A percentile compares a stretch with the other conserved stretches of the same genome.
phyloP scores from a whole-genome alignment of 2,888 invertebrate species.

The Agapostemon virescens region DNA sequence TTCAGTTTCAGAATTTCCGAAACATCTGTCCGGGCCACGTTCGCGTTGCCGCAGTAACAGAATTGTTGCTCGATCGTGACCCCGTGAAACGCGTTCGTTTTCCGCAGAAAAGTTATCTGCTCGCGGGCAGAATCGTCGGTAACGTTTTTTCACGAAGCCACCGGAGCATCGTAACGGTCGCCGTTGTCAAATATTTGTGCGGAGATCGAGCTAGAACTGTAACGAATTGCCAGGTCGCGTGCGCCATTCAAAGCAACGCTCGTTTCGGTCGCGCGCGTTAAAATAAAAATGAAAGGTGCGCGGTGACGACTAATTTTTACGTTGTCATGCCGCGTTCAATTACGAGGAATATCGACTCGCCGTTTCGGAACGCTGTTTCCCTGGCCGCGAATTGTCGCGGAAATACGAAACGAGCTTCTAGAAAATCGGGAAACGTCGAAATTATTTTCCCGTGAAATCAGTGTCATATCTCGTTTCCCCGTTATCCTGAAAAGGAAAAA shows the following conservation, averaged over 20 bases:
- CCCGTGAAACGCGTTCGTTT: constrained; percentile 1
- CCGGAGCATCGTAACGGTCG: constrained; percentile 11
- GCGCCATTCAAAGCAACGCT: neutral
- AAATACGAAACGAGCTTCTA: neutral
- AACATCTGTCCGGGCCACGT: neutral
- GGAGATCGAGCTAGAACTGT: neutral
- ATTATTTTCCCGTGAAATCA: constrained; percentile 14
- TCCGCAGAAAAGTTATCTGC: constrained; percentile 3
- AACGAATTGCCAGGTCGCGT: constrained; percentile 13
- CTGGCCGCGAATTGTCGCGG: neutral
- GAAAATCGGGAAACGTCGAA: neutral
- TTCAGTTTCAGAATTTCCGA: neutral
- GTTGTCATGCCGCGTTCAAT: constrained; percentile 17
- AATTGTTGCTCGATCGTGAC: neutral
- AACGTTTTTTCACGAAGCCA: constrained; percentile 9
- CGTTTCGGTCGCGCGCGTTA: neutral
- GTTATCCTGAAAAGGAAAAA: neutral
- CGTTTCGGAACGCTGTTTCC: neutral
- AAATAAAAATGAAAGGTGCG: constrained; percentile 18
- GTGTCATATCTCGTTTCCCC: neutral
- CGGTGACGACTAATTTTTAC: constrained; percentile 18
- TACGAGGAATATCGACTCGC: constrained; percentile 8
- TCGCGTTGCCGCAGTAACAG: neutral
- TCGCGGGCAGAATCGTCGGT: neutral
- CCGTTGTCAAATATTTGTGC: constrained; percentile 16